Conservation (phyloP, 2,888 invertebrate genomes). For the Cephus spinipes region DNA sequence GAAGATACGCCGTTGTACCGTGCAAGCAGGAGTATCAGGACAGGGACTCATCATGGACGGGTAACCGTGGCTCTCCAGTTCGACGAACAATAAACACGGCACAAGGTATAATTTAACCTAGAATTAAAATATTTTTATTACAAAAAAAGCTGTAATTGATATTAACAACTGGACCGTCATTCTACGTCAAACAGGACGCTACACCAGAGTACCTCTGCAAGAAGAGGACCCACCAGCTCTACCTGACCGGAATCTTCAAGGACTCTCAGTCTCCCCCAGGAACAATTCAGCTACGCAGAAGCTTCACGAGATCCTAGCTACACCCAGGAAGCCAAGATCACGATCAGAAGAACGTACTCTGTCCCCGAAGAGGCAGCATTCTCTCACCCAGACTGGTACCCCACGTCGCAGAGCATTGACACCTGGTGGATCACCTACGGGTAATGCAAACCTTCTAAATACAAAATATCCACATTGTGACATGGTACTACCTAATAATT, state of each 20-base stretch:
- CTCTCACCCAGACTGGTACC: conserved; percentile 61
- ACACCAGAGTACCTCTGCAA: conserved; percentile 55
- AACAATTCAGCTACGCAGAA: conserved; percentile 81
- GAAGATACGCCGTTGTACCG: conserved; percentile 49
- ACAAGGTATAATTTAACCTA: conserved; percentile 35
- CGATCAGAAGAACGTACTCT: conserved; percentile 58
- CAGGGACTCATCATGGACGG: conserved; percentile 32
- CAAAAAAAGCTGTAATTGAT: neutral
- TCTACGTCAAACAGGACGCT: conserved; percentile 48
- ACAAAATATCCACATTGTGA: neutral
- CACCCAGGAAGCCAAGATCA: conserved; percentile 74
- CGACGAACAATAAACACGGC: conserved; percentile 46
- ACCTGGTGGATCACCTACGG: conserved; percentile 59
- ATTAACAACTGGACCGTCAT: neutral
- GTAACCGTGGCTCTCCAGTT: conserved; percentile 28
- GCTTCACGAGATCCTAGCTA: conserved; percentile 79
- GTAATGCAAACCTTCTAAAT: conserved; percentile 28
- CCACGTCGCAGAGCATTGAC: conserved; percentile 68
- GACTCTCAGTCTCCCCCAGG: conserved; percentile 60
- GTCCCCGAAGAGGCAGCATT: conserved; percentile 55
- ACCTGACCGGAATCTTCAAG: conserved; percentile 47
- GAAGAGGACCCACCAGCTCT: conserved; percentile 64
- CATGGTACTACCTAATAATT: neutral
- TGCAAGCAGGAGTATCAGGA: conserved; percentile 46
- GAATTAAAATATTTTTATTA: neutral